Conservation (phyloP, 2,113 vertebrate species). For the Nerophis ophidion region DNA sequence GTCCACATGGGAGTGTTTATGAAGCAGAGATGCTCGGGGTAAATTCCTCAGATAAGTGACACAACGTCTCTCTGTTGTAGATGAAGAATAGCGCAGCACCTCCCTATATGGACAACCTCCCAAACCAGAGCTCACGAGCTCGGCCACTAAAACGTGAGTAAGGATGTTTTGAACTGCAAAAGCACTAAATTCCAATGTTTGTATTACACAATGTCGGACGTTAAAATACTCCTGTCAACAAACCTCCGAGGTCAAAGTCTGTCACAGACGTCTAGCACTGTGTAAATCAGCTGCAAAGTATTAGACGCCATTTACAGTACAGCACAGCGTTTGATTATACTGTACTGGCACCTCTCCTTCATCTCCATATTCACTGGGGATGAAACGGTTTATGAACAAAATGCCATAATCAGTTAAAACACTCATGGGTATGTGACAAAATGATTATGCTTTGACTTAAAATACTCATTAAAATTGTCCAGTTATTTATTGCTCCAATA, state of each 20-base stretch:
- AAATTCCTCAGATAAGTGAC: conserved; percentile 70
- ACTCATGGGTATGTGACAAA: too few relatives aligned
- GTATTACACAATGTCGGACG: background rate
- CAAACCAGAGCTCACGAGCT: background rate
- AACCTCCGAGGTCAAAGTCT: conserved; percentile 17
- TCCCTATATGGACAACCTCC: conserved; percentile 35
- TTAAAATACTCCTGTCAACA: background rate
- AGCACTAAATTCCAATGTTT: background rate
- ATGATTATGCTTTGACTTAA: too few relatives aligned
- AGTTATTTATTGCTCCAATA: too few relatives aligned
- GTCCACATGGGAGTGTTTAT: conserved; percentile 66
- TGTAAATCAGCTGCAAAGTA: conserved; percentile 44
- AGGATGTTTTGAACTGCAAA: background rate
- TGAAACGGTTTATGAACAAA: too few relatives aligned
- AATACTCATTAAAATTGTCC: too few relatives aligned
- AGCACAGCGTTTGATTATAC: conserved; percentile 55
- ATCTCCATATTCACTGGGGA: background rate
- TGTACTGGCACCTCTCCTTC: conserved; percentile 42
- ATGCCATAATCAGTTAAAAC: too few relatives aligned
- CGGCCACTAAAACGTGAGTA: background rate
- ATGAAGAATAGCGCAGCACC: conserved; percentile 25
- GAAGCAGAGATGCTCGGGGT: conserved; percentile 51
- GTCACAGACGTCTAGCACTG: conserved; percentile 4
- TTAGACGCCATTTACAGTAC: conserved; percentile 51
- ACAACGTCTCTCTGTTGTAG: conserved; percentile 38